Base-by-base conservation (phyloP, 2,888 invertebrate species). In the Drosophila limbata region DNA sequence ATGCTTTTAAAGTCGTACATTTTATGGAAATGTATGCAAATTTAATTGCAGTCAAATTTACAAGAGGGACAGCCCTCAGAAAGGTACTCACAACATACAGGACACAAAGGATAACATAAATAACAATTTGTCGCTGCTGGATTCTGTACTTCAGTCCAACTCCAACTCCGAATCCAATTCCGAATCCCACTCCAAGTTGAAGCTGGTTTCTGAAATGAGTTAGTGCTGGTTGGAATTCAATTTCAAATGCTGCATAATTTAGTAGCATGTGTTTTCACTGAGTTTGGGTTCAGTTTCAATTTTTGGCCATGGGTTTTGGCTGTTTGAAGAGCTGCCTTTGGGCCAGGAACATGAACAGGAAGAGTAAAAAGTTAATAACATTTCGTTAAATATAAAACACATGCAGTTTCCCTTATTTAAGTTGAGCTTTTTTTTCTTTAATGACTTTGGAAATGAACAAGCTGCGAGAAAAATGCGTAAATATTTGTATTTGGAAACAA, bases 31-130 rank as follows among this genome's bases (percentile, higher is more conserved):
- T 89, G 77, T 80, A 85, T 85, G 85, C 80, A 85, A 89, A 85
- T 89, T 88, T 89, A 85, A 85, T 85, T 85, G 89, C 85, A 88
- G 80, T 73, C 68, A 72, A 89, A 85, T 85, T 88, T 85, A 76
- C 76, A 69, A 81, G 67, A 69, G 66, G 55, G 59, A 74, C 69
- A 61, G 45, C 51, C 62, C 55, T 61, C 56, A 44, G 45, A 66
- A 77, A 64, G 81, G 69, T 77, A 45, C 21, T 33, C 63, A 9
- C 44, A 56, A 15, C n/a, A 11, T 40, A 17, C 39, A 9, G 33
- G n/a, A 25, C 40, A 65, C 77, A 73, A 73, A 69, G 84, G 77
- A 72, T 82, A 73, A 77, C 89, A 77, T 79, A 85, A 85, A 84
- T 81, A 87, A 77, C 72, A 82, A 89, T 84, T 89, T 88, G 84